These are phyloP conservation scores for Elymnias hypermnestra DNA, from an alignment of 1,140 invertebrate genomes.

Conservation along the genomic window DNA sequence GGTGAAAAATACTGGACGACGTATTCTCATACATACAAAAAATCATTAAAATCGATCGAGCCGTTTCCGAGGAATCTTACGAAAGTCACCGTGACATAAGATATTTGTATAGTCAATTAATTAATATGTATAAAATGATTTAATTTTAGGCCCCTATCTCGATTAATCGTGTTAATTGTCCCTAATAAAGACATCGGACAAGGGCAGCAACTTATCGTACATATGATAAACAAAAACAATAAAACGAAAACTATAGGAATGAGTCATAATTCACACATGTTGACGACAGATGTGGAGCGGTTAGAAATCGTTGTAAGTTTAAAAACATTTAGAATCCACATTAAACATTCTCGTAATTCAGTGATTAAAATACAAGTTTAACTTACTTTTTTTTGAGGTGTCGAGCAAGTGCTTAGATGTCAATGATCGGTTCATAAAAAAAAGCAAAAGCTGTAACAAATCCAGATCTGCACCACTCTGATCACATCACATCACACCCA, in stretches of 20 bases:
- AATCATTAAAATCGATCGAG: no score
- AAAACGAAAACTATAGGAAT: constrained; percentile 20
- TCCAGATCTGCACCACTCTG: constrained; percentile 19
- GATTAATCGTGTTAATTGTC: constrained; percentile 4
- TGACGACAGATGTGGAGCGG: constrained; percentile 18
- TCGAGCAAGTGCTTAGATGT: constrained; percentile 21
- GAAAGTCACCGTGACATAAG: no score
- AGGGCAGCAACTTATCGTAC: constrained; percentile 10
- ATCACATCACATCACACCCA: constrained; percentile 52
- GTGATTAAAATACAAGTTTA: constrained; percentile 13
- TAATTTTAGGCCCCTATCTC: no score
- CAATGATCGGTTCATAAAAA: constrained; percentile 28
- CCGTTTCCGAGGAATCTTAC: no score
- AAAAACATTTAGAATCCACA: no score
- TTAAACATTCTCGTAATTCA: constrained; percentile 1
- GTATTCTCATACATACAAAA: no score
- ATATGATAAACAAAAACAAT: constrained; percentile 28
- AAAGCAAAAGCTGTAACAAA: constrained; percentile 29
- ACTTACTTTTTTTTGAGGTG: constrained; percentile 28
- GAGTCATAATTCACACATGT: constrained; percentile 24
- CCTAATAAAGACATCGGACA: constrained; percentile 4
- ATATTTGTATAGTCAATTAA: no score
- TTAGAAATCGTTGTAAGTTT: constrained; percentile 8
- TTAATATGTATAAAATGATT: no score
- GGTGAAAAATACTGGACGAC: no score